phyloP scores from a whole-genome alignment of 2,888 invertebrate genomes.

The Papilio demoleus region DNA sequence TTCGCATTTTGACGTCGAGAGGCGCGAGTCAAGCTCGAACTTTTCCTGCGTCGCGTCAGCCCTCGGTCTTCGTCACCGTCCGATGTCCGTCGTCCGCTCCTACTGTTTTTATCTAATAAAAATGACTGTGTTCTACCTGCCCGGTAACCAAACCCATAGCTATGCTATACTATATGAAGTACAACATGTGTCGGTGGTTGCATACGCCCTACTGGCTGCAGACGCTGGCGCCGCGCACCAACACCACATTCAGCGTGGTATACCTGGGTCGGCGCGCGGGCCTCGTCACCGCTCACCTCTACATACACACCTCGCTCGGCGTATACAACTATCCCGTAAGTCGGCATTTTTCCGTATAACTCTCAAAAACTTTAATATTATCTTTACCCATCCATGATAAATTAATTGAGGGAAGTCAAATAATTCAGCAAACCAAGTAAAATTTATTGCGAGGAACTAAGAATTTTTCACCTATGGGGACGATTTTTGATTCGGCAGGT shows the following conservation, averaged over 20 bases:
- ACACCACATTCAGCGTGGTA: conserved; percentile 97
- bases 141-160: too few species aligned
- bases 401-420: too few species aligned
- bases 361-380: too few species aligned
- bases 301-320: conserved; percentile 97
- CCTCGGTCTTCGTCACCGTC: conserved; percentile 37
- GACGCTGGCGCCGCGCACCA: conserved; percentile 94
- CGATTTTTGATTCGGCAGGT: conserved; percentile 79
- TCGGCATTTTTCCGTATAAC: conserved; percentile 45
- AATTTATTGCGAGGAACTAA: too few species aligned
- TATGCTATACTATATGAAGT: too few species aligned
- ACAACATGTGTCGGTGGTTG: too few species aligned
- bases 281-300: conserved; percentile 92
- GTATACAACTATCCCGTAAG: conserved; percentile 90
- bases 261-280: conserved; percentile 97
- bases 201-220: too few species aligned
- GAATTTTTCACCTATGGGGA: too few species aligned
- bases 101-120: too few species aligned
- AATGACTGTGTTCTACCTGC: too few species aligned
- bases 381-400: too few species aligned
- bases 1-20: conserved; percentile 56
- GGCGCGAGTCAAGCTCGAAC: conserved; percentile 57
- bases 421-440: too few species aligned
- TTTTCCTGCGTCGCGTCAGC: conserved; percentile 57
- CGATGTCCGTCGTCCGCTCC: neutral